Conservation (phyloP, 1,140 invertebrate species). For the Scylla paramamosain region DNA sequence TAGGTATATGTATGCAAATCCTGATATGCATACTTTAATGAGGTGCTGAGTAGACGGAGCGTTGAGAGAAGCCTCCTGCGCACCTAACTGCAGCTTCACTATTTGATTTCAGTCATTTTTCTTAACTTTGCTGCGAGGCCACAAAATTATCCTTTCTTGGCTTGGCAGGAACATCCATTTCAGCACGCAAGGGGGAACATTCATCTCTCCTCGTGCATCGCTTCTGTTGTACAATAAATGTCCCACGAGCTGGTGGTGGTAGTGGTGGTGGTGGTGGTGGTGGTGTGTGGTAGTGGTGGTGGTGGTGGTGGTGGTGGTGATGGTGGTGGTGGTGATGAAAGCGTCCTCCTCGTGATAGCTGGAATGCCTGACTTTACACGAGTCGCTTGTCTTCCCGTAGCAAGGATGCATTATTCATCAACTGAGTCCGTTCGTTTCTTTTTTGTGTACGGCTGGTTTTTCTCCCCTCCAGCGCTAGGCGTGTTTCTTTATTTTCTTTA, state of each 20-base stretch:
- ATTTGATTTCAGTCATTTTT: not conserved
- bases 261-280: too few species aligned
- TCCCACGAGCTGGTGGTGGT: too few species aligned
- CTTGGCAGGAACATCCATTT: not conserved
- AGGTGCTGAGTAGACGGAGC: not conserved
- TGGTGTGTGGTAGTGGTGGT: too few species aligned
- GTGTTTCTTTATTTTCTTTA: not conserved
- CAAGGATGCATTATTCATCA: too few species aligned
- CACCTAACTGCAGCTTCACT: not conserved
- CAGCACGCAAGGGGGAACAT: too few species aligned
- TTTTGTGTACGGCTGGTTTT: not conserved
- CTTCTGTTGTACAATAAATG: not conserved
- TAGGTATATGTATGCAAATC: not conserved
- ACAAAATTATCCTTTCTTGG: not conserved
- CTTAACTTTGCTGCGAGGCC: not conserved
- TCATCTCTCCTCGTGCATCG: not conserved
- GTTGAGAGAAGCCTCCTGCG: not conserved
- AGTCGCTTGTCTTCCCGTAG: not conserved
- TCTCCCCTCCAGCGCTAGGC: not conserved
- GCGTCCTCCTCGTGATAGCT: too few species aligned
- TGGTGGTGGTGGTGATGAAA: too few species aligned
- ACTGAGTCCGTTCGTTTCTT: not conserved
- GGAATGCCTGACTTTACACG: not conserved
- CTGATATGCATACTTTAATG: not conserved
- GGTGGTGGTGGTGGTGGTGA: too few species aligned